A percentile compares a stretch with the other conserved stretches of the same genome.
Conservation (phyloP, 2,888 invertebrate genomes). For the Hypercompe scribonia region DNA sequence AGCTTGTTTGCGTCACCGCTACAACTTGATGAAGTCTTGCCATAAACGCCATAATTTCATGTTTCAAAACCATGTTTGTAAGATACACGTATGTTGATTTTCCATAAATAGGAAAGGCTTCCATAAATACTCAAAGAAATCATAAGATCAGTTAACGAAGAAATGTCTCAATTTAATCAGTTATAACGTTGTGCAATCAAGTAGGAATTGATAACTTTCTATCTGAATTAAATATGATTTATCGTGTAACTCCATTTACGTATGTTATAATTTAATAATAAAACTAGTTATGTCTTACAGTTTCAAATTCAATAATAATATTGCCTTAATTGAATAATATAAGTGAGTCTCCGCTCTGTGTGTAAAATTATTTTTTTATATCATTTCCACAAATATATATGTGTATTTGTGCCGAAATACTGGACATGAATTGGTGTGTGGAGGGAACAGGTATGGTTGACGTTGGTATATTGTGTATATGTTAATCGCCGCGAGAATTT, state of each 20-base stretch:
- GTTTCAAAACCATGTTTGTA: conserved; percentile 1
- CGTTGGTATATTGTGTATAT: too few species aligned
- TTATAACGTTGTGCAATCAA: conserved; percentile 34
- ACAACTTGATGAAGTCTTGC: not conserved
- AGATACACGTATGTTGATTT: conserved; percentile 32
- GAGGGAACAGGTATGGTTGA: too few species aligned
- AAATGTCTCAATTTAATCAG: conserved; percentile 27
- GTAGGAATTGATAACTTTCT: conserved; percentile 43
- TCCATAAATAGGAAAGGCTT: conserved; percentile 21
- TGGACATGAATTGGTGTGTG: not conserved
- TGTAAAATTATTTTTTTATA: not conserved
- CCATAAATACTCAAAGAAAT: too few species aligned
- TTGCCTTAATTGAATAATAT: not conserved
- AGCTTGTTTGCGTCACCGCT: not conserved
- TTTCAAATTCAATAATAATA: too few species aligned
- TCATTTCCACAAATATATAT: not conserved
- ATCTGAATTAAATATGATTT: conserved; percentile 20
- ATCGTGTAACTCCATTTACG: not conserved
- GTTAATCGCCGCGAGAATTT: too few species aligned
- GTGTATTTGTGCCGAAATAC: not conserved
- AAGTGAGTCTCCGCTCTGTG: not conserved
- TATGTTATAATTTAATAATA: not conserved
- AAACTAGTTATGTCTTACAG: not conserved
- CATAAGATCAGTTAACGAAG: conserved; percentile 10
- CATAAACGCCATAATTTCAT: not conserved